Conservation (phyloP, 2,113 vertebrate species). For the Chitala chitala region DNA sequence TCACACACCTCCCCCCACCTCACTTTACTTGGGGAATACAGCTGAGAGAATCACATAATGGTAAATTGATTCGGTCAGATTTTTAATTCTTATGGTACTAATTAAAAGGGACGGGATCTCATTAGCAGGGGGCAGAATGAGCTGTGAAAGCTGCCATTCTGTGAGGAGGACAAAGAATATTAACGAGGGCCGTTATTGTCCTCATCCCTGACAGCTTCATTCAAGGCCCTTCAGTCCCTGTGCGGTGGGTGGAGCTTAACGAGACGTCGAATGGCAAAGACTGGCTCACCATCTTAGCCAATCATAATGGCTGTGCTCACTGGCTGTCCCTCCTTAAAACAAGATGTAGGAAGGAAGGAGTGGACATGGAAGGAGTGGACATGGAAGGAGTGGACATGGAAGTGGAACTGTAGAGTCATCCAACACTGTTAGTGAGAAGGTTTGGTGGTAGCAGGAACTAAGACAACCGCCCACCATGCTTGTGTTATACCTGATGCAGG, state of each 20-base stretch:
- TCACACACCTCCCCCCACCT: constrained; percentile 72
- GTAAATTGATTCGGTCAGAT: constrained; percentile 90
- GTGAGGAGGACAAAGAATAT: neutral
- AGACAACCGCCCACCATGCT: no score
- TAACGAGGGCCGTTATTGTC: neutral
- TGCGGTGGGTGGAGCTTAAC: neutral
- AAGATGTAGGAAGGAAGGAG: no score
- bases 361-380: no score
- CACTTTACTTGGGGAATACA: constrained; percentile 96
- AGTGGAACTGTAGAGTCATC: no score
- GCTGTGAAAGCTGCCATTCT: neutral
- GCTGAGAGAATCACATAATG: constrained; percentile 87
- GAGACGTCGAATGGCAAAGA: constrained; percentile 60
- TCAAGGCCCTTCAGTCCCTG: neutral
- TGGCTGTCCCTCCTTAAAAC: no score
- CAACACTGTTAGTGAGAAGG: no score
- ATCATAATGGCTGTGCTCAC: constrained; percentile 91
- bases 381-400: no score
- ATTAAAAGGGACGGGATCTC: constrained; percentile 84
- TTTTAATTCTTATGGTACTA: constrained; percentile 90
- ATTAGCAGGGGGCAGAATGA: constrained; percentile 80
- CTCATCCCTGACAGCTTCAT: neutral
- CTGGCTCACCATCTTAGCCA: constrained; percentile 97
- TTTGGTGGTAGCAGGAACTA: no score
- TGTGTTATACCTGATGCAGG: no score